Base-by-base conservation (phyloP, 1,140 invertebrate species). In the Prorops nasuta region DNA sequence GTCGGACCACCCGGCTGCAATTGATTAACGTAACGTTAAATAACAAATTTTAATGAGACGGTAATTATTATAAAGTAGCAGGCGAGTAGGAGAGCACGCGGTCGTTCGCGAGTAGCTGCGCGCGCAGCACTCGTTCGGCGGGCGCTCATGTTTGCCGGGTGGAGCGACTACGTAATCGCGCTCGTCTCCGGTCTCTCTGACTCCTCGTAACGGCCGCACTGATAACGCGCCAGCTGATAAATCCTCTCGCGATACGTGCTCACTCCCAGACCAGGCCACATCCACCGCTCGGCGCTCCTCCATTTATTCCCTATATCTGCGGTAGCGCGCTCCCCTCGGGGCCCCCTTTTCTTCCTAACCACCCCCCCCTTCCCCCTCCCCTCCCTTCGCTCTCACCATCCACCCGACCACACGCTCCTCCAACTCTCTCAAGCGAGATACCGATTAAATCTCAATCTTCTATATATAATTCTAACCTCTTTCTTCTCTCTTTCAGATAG, bases 21-120 rank as follows among this genome's bases (percentile, higher is more conserved):
- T 74, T 71, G 71, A 73, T 74, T 73, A 72, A 71, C 67, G 60
- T 64, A 72, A 71, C 67, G 60, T 72, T 73, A 72, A 74, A 74
- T 72, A 72, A 74, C 71, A 74, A 74, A 72, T 72, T 71, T 73
- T 73, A 74, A 74, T 73, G 71, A 74, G 71, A 64, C 67, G 62
- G 69, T 74, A 74, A 74, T 74, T 74, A 74, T 74, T 74, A 73
- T 74, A 73, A 74, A 71, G 72, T 74, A 74, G 60, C 68, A 72
- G 72, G 72, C 41, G 40, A 74, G 51, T 64, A 74, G 67, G 57
- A 72, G 55, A n/a, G 28, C 50, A 4, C 54, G 40, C 35, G 20
- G 40, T 20, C 32, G 39, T 39, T 48, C 51, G 56, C 50, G 58
- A 46, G 58, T 32, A 58, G 28, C 14, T 3, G 38, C 34, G 49